Evolutionary conservation across 1,140 invertebrate species (phyloP), one percentile per base, ranked within the genome.

Genomic region (Reticulitermes speratus): DNA sequence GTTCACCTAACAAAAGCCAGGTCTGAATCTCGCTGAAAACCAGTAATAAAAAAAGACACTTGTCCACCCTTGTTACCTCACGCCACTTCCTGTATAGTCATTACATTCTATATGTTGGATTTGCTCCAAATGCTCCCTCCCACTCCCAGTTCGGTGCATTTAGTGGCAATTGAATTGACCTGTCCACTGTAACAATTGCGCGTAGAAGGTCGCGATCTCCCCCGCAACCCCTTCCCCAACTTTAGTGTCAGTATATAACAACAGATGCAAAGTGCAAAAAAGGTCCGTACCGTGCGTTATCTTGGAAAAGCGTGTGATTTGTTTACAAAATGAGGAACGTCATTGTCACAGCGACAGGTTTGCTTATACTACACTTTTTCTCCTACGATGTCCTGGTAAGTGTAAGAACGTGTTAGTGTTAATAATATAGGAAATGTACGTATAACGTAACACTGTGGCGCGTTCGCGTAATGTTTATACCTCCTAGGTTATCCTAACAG

Each of bases 161-260:
- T 75, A 75, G 65, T 30, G 65, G n/a, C 65, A 75, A 75, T 75
- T 75, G 65, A 75, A 75, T 30, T 75, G 65, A 75, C 65, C 65
- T 75, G 65, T 30, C 65, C 65, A 75, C 65, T 75, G 65, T 75
- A 75, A 75, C 65, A 75, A 75, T 75, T 25, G 25, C 65, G 7
- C 14, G 25, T 0, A 75, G 65, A 75, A 75, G 65, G 65, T 75
- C 65, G 65, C 19, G 65, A 8, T 14, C 11, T 25, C 65, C 52
- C 38, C 52, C 52, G 8, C 65, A 30, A 2, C 2, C 65, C 65
- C 25, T 30, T 30, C 25, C 25, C 25, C 25, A 14, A 30, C n/a
- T 8, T 6, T 30, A n/a, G n/a, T 7, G 8, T 11, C 65, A 55
- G 52, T 75, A 75, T 75, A 75, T 75, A 75, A 30, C 8, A 30